Evolutionary conservation across 2,113 vertebrate genomes (phyloP), one percentile per base, ranked within the genome.

Genomic region (Pangasianodon gigas): DNA sequence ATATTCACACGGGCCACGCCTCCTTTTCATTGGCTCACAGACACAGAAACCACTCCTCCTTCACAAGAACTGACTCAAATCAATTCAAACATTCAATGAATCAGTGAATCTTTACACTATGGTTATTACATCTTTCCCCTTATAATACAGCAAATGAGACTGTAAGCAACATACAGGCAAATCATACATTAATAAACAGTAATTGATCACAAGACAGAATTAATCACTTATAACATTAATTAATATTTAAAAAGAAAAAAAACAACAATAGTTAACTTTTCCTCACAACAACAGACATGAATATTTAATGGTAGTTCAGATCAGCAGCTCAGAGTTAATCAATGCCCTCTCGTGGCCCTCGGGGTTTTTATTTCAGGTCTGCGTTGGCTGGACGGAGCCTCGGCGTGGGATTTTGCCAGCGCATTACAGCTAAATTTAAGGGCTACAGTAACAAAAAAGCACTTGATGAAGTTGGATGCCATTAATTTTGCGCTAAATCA

Each of bases 341-440:
- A 46, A 87, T 84, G 90, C 84, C 89, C 88, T 83, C 89, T 85
- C 51, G 89, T 91, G 89, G 89, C 48, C 46, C 84, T 80, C 46
- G 7, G 41, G 87, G 80, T 58, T 48, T 90, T 14, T 74, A 74
- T 51, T 71, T 32, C n/a, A 62, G 9, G 29, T 19, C 41, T 75
- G 21, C 4, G 26, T 51, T 58, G 29, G 13, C 79, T 19, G 48
- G 3, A 54, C 18, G n/a, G 16, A 82, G 29, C 51, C n/a, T 54
- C 16, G 0, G 16, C 7, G 56, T 48, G 69, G 56, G 58, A 84
- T 80, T 46, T 56, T 65, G 6, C 26, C 26, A 85, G 60, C 16
- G 21, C 60, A 18, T 65, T 19, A 80, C 37, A 48, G 51, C n/a
- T 85, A 44, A 88, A 88, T 56, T 87, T 87, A 79, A 87, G 24